Evolutionary conservation across 2,113 vertebrate species (phyloP).

Genomic region (Serilophus lunatus): DNA sequence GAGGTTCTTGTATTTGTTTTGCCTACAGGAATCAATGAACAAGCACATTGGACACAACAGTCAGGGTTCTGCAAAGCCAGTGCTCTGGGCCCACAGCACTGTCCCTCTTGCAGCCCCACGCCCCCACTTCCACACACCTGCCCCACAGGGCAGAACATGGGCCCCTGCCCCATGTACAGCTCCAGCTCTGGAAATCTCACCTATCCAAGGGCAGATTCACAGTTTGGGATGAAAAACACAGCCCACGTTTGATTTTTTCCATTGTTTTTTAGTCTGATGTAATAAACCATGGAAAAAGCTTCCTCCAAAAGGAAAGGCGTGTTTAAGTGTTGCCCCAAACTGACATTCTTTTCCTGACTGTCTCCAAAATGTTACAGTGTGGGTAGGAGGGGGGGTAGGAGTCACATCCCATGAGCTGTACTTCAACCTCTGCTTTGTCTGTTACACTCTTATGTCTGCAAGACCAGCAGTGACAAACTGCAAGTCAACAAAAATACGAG

Average conservation of each 20-base stretch:
- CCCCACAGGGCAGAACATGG: accelerated
- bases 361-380: background rate
- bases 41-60: accelerated
- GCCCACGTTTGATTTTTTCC: background rate
- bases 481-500: background rate
- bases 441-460: background rate
- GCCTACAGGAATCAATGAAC: background rate
- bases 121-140: background rate
- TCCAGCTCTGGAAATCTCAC: background rate
- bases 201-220: accelerated
- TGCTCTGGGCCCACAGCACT: accelerated
- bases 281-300: background rate
- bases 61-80: background rate
- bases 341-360: background rate
- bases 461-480: background rate
- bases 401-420: background rate
- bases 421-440: background rate
- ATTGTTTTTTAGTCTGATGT: background rate
- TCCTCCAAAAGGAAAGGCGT: background rate
- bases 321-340: background rate
- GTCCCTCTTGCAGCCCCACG: background rate
- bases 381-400: background rate
- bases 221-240: background rate
- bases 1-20: background rate
- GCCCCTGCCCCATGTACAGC: background rate